Evolutionary conservation across 2,113 vertebrate species (phyloP), one percentile per base, ranked within the genome.

Genomic region (Octodon degus): DNA sequence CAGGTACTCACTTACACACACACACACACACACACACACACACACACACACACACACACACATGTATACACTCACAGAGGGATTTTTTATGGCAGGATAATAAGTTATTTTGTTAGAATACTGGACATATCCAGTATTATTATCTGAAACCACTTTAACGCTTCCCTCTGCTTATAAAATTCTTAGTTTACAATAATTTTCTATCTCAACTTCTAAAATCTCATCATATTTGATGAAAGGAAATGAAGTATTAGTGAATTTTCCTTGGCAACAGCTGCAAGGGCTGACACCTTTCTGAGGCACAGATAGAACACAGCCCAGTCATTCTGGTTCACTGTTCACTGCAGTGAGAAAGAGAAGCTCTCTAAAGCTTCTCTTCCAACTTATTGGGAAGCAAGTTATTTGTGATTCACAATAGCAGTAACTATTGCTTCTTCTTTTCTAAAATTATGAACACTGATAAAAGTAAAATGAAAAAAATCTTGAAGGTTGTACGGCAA

Each of bases 141-240:
- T 67, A 84, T 24, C 93, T 37, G 87, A 80, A 89, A 43, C 10
- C 85, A 1, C 89, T 58, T 89, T 62, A 80, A 81, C 37, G 7
- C 0, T 93, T 92, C 25, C 77, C 24, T 27, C 5, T 10, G 5
- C 0, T 17, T 77, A n/a, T 11, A 37, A 12, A 50, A 7, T 25
- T 53, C 40, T 91, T 43, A 70, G 86, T 70, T 43, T 34, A 22
- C 2, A 68, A 7, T 77, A 91, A 89, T 37, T 74, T 82, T 65
- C 63, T 62, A 91, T 30, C 85, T 93, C 58, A 77, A 19, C 53
- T 94, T 91, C 79, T 70, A 77, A 63, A 95, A 80, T 76, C 34
- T 4, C 58, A 22, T 7, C 89, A 1, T 37, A 58, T 91, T 91
- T 83, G 72, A 79, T 80, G 27, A 32, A 95, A 11, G 19, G 43